Base-by-base conservation (phyloP, 2,113 vertebrate genomes). In the Sceloporus undulatus region DNA sequence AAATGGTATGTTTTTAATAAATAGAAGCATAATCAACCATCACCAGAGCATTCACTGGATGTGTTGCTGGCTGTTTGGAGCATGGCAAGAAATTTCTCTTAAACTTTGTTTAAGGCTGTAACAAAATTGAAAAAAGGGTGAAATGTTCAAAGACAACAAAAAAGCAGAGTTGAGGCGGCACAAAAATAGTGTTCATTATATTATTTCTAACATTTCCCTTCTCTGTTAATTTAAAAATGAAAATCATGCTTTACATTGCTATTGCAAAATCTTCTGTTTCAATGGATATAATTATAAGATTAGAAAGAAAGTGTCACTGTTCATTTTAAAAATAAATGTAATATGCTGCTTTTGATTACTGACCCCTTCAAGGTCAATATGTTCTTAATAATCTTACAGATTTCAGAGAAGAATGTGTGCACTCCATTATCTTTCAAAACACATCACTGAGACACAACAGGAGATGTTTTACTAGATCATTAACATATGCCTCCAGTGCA, bases 301-400 rank as follows among this genome's bases (percentile, higher is more conserved):
- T 27, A 85, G 27, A 7, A 65, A 34, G 21, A 4, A 79, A 38
- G 6, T 83, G 29, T 88, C 92, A 74, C 9, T 79, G 23, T 79
- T 79, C 0, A 5, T 80, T 90, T 92, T 71, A 29, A 48, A 85
- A 89, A 82, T 29, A 86, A 77, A 81, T 65, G 70, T 1, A 79
- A 59, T 84, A 73, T 48, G 4, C 52, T 90, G 79, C 73, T 78
- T 86, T 87, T 82, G 78, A 89, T 89, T 85, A 81, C 48, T 25
- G 27, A 76, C 29, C n/a, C 3, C 89, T 92, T 86, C 83, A 93
- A 91, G 70, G 86, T 85, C 82, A 90, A 48, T 71, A 90, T 82
- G 62, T 65, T 83, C 27, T 79, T 92, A 73, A 84, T 85, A 90
- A 86, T 82, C 11, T 8, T 3, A 86, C 85, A 80, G 40, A 84